phyloP scores from a whole-genome alignment of 1,140 invertebrate genomes.

The Mya arenaria region DNA sequence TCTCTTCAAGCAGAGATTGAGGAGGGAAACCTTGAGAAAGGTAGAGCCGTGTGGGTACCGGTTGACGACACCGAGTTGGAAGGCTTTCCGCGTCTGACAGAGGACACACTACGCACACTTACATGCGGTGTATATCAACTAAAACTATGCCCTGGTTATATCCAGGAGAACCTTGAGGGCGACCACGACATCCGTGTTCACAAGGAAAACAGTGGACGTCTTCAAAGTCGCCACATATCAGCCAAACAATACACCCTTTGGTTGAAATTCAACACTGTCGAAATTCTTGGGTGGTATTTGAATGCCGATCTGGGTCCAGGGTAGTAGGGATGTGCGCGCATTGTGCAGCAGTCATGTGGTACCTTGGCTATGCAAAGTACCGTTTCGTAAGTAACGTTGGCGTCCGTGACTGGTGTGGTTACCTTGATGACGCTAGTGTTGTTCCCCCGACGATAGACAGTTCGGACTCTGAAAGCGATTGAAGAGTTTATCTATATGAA shows the following conservation, averaged over 20 bases:
- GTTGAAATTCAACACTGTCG: slow-evolving; percentile 4
- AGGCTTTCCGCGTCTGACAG: slow-evolving; percentile 17
- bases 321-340: slow-evolving; percentile 49
- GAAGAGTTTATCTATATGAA: too few relatives aligned
- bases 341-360: slow-evolving; percentile 50
- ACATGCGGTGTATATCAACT: not conserved
- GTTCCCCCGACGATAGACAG: slow-evolving; percentile 32
- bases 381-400: not conserved
- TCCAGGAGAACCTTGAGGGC: not conserved
- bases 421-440: slow-evolving; percentile 39
- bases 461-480: not conserved
- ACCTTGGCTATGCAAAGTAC: slow-evolving; percentile 24
- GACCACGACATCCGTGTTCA: not conserved
- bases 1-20: not conserved
- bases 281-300: slow-evolving; percentile 30
- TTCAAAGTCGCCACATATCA: slow-evolving; percentile 46
- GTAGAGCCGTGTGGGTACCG: not conserved
- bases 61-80: not conserved
- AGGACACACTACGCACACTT: not conserved
- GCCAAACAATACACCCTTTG: slow-evolving; percentile 24
- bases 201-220: not conserved
- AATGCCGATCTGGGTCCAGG: slow-evolving; percentile 46
- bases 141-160: not conserved
- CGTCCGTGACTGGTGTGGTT: slow-evolving; percentile 19
- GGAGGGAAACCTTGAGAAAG: not conserved